Percentiles rank a stretch among this genome's conserved stretches.
Evolutionary conservation across 2,113 vertebrate genomes (phyloP).

Genomic region (Neogobius melanostomus): DNA sequence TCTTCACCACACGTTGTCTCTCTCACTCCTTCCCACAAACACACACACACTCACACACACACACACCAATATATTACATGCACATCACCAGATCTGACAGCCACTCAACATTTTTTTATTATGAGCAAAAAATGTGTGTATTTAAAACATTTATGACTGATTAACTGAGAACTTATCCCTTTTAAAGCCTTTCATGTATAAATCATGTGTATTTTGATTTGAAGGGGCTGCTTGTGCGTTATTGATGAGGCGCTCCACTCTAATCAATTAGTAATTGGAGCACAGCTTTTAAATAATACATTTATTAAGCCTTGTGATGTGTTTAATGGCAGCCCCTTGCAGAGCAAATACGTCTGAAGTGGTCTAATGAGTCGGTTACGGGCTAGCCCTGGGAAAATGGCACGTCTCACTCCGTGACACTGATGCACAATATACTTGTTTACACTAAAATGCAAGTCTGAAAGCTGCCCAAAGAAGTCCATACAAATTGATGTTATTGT

Average conservation of each 20-base stretch:
- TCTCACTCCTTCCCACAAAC: constrained; percentile 10
- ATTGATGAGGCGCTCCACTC: constrained; percentile 80
- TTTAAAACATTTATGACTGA: constrained; percentile 81
- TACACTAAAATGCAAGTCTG: constrained; percentile 60
- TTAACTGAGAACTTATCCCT: constrained; percentile 78
- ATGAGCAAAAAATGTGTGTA: constrained; percentile 60
- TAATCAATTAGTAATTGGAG: constrained; percentile 84
- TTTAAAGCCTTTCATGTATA: constrained; percentile 82
- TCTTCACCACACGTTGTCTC: constrained; percentile 16
- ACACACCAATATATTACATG: background rate
- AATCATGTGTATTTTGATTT: constrained; percentile 82
- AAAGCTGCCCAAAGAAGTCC: constrained; percentile 51
- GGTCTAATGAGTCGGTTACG: constrained; percentile 79
- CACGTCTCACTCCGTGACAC: constrained; percentile 68
- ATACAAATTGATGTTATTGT: constrained; percentile 59
- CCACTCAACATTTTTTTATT: constrained; percentile 44
- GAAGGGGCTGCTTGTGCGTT: constrained; percentile 77
- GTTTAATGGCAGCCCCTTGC: constrained; percentile 76
- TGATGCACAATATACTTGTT: constrained; percentile 70
- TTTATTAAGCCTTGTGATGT: constrained; percentile 80
- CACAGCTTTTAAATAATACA: constrained; percentile 81
- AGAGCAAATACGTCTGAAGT: constrained; percentile 75
- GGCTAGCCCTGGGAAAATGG: constrained; percentile 68
- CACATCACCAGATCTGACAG: constrained; percentile 51
- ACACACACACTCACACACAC: constrained; percentile 8